Evolutionary conservation across 2,888 invertebrate species (phyloP).

Genomic region (Hypsopygia costalis): DNA sequence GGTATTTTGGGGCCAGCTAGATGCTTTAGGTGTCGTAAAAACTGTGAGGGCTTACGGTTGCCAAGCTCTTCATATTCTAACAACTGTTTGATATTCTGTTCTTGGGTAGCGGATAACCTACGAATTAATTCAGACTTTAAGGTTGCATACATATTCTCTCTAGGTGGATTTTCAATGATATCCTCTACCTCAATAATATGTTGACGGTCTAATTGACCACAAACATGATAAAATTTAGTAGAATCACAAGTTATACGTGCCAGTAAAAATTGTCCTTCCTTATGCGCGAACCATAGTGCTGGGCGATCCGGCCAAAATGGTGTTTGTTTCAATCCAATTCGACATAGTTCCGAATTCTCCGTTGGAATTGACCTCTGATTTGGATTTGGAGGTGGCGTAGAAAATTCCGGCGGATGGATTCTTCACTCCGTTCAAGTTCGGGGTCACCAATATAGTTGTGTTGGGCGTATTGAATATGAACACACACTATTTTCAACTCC

Average conservation of each 20-base stretch:
- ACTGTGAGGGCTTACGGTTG: constrained; percentile 20
- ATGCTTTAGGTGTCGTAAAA: constrained; percentile 17
- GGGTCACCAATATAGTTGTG: too few species aligned
- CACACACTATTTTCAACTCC: too few species aligned
- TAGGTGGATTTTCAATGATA: background rate
- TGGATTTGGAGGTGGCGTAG: too few species aligned
- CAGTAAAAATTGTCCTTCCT: background rate
- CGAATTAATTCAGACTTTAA: background rate
- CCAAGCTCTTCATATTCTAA: constrained; percentile 22
- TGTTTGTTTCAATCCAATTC: background rate
- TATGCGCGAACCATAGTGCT: background rate
- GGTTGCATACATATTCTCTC: background rate
- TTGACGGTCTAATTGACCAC: background rate
- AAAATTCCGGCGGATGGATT: too few species aligned
- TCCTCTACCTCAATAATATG: background rate
- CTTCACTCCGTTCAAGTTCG: too few species aligned
- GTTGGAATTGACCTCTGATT: too few species aligned
- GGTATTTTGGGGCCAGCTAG: constrained; percentile 17
- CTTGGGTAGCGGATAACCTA: constrained; percentile 16
- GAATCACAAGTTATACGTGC: background rate
- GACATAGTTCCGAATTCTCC: background rate
- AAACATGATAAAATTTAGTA: background rate
- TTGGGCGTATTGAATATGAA: too few species aligned
- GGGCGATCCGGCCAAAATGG: constrained; percentile 1
- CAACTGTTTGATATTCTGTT: constrained; percentile 19